Evolutionary conservation across 2,888 invertebrate species (phyloP).

Genomic region (Drosophila fulvimacula): DNA sequence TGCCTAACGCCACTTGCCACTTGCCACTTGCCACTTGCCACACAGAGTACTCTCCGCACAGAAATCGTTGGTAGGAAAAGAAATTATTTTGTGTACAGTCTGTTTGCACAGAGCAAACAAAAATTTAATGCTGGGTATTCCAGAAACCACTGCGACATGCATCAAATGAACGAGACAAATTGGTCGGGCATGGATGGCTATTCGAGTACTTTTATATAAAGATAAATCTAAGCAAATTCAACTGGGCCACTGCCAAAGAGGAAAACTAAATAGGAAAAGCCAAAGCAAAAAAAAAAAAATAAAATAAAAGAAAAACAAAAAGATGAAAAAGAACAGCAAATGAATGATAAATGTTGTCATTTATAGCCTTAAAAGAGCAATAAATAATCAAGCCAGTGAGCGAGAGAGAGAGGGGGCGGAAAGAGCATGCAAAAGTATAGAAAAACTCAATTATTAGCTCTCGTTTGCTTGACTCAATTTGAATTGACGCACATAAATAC

Average conservation of each 20-base stretch:
- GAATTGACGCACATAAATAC: conserved; percentile 42
- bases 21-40: conserved; percentile 36
- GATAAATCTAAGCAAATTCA: conserved; percentile 39
- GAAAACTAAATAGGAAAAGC: conserved; percentile 14
- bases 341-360: conserved; percentile 54
- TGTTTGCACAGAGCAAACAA: conserved; percentile 27
- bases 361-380: conserved; percentile 23
- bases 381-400: conserved; percentile 44
- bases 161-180: conserved; percentile 63
- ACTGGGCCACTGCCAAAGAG: conserved; percentile 7
- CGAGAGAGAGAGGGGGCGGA: conserved; percentile 6
- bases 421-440: conserved; percentile 8
- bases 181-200: conserved; percentile 40
- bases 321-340: conserved; percentile 13
- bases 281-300: neutral
- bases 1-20: conserved; percentile 30
- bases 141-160: conserved; percentile 43
- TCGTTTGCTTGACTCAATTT: conserved; percentile 25
- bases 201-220: conserved; percentile 31
- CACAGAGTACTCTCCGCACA: conserved; percentile 30
- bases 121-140: conserved; percentile 40
- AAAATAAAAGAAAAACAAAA: conserved; percentile 5
- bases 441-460: conserved; percentile 50
- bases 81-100: conserved; percentile 35
- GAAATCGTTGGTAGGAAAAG: conserved; percentile 27